Conservation (phyloP, 2,888 invertebrate genomes). For the Nesidiocoris tenuis region DNA sequence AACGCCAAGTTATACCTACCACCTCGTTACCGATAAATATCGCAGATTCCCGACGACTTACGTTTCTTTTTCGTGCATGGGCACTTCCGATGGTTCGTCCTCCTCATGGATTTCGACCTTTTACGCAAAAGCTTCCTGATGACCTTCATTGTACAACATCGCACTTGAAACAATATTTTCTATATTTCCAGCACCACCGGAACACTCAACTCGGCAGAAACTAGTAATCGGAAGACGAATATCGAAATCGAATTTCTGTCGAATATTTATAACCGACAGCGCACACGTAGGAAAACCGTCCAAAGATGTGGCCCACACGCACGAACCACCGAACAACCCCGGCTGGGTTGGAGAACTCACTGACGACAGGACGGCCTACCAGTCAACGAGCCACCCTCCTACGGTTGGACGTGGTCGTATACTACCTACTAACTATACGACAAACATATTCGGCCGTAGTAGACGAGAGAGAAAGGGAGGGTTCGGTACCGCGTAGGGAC, state of each 20-base stretch:
- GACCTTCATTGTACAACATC: conserved; percentile 39
- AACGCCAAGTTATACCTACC: no score
- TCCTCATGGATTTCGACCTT: conserved; percentile 35
- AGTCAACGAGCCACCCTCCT: conserved; percentile 7
- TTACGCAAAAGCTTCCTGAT: conserved; percentile 35
- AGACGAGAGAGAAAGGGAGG: background rate
- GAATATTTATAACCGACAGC: no score
- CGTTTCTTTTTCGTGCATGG: conserved; percentile 22
- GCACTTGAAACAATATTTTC: no score
- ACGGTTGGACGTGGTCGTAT: background rate
- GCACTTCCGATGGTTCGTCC: conserved; percentile 26
- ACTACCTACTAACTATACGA: conserved; percentile 37
- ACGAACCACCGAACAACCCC: conserved; percentile 34
- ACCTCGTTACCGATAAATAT: no score
- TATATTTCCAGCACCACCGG: no score
- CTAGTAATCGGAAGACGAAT: no score
- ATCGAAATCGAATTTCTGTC: no score
- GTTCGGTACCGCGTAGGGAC: conserved; percentile 5
- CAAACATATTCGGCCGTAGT: conserved; percentile 24
- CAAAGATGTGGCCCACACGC: background rate
- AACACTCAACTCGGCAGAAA: no score
- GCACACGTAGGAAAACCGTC: no score
- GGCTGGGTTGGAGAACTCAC: background rate
- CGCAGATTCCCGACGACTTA: no score
- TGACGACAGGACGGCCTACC: background rate